Evolutionary conservation across 1,140 invertebrate species (phyloP).

Genomic region (Cardiocondyla obscurior): DNA sequence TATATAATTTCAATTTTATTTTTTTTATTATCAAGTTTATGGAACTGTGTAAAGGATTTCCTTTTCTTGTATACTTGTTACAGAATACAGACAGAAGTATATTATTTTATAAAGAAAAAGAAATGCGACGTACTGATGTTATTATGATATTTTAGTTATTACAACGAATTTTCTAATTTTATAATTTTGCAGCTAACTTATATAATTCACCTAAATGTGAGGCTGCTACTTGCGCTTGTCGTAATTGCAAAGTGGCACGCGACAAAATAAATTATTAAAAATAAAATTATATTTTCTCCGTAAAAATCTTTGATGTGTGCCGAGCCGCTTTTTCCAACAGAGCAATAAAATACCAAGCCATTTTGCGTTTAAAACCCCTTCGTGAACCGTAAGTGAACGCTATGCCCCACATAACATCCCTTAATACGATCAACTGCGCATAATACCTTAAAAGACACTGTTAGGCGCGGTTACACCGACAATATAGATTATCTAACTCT

Average conservation of each 20-base stretch:
- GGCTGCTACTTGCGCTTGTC: not conserved
- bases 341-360: not conserved
- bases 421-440: constrained; percentile 34
- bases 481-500: constrained; percentile 15
- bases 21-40: not conserved
- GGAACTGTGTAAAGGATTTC: not conserved
- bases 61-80: not conserved
- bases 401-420: constrained; percentile 14
- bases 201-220: not conserved
- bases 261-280: not conserved
- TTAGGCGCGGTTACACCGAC: constrained; percentile 33
- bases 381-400: constrained; percentile 1
- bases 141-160: not conserved
- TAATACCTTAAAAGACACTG: constrained; percentile 43
- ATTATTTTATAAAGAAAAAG: not conserved
- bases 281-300: not conserved
- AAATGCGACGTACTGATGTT: not conserved
- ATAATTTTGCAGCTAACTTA: not conserved
- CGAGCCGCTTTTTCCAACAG: not conserved
- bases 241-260: not conserved
- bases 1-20: too few relatives aligned
- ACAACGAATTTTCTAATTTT: not conserved
- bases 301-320: not conserved
- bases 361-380: constrained; percentile 17
- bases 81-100: not conserved